Base-by-base conservation (phyloP, 2,888 invertebrate species). In the Beris chalybata region DNA sequence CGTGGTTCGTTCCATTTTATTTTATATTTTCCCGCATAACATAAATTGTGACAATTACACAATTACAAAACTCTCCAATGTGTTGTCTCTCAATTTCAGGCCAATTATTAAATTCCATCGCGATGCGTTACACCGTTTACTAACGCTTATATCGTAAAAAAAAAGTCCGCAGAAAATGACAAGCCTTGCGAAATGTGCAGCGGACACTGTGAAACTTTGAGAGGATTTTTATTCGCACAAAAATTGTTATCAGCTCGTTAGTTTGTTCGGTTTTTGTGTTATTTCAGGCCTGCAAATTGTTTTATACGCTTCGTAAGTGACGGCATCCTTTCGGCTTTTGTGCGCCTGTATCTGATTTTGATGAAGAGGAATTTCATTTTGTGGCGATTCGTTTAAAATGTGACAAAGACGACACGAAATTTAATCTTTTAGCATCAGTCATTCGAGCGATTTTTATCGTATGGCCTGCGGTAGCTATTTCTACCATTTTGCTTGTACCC, bases 41-140 rank as follows among this genome's bases (percentile, higher is more conserved):
- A 56, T 56, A 56, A 56, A 38, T 56, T 56, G 43, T 43, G 56
- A 29, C 55, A 56, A 56, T 56, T 56, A 56, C 38, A 22, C 38
- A 43, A 56, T 56, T 12, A 31, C 6, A 31, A 43, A 22, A 13
- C 13, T 7, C 9, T 43, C 43, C 22, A 12, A 52, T 52, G 22
- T 22, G 52, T 52, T 52, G 52, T 52, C 22, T 52, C 52, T 52
- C 38, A 32, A 56, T 56, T 56, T 56, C 4, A 56, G 43, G 56
- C 38, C 43, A 56, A 56, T 56, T 56, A 56, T 56, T 43, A 56
- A 56, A 56, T 56, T n/a, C 56, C 56, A 43, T 13, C 44, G 56
- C 43, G 44, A 56, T 56, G 44, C 43, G 43, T 38, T 15, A 22
- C 22, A 9, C 38, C 38, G 44, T 43, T 52, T 29, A 22, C 22